Base-by-base conservation (phyloP, 2,888 invertebrate species). In the Hoplodrina blanda region DNA sequence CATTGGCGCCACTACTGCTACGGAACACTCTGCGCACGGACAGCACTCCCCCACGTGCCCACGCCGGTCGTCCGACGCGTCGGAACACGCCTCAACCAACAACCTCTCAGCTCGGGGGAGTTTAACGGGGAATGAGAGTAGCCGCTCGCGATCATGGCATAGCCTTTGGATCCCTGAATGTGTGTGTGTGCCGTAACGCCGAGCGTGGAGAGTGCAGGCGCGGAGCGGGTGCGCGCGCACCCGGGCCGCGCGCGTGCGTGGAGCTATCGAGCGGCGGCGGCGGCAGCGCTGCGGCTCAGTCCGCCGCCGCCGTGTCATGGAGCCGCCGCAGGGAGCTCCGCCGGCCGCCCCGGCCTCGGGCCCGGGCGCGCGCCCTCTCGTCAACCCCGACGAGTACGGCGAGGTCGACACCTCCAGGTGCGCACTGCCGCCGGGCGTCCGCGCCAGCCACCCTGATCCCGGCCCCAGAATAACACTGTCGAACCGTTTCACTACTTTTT, bases 371-470 rank as follows among this genome's bases (percentile, higher is more conserved):
- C 93, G 98, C 80, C 98, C 98, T 62, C 96, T 97, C 92, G 98
- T 98, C 71, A 97, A 98, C 94, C 98, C 98, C 15, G 97, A 98
- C 83, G 98, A 98, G 82, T 96, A 96, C 85, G 98, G 98, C 78
- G 98, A 98, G 93, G 98, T 98, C 80, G 98, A 98, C 95, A 98
- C 98, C 67, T 96, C 96, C 89, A 95, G 97, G 97, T 97, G 96
- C 96, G 96, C 59, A 15, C 61, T 25, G 33, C 41, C 50, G 1
- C 4, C 37, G 37, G 37, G 7, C 37, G 37, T 8, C 37, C 7
- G 61, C 25, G 19, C 20, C 5, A 20, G 68, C 41, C 44, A 6
- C 15, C 59, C 19, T n/a, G 15, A 50, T 59, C 60, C 56, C 44
- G n/a, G 20, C 63, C 55, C 17, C 10, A 19, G 19, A 33, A 49